Evolutionary conservation across 2,113 vertebrate species (phyloP).

Genomic region (Phrynosoma blainvillii): DNA sequence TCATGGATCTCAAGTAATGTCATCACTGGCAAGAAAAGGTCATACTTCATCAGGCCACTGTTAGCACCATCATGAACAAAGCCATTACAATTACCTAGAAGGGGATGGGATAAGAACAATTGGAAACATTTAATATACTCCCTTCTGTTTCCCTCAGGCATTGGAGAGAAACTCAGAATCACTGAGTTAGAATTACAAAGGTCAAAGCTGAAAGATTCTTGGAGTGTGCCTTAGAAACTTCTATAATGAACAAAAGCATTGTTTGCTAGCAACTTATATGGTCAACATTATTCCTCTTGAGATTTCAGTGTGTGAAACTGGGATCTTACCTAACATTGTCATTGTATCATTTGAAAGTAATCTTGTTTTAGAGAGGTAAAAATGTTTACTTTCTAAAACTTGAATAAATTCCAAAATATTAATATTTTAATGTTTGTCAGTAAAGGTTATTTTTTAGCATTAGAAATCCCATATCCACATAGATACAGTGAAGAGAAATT

Average conservation of each 20-base stretch:
- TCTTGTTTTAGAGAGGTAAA: neutral
- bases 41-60: neutral
- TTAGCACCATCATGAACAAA: neutral
- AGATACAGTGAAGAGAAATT: neutral
- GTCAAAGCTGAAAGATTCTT: neutral
- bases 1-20: conserved; percentile 92
- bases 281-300: neutral
- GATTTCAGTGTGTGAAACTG: neutral
- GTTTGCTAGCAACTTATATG: neutral
- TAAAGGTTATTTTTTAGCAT: neutral
- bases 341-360: neutral
- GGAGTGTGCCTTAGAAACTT: neutral
- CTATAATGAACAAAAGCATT: neutral
- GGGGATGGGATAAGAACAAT: neutral
- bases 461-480: neutral
- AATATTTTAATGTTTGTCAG: neutral
- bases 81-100: neutral
- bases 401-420: conserved; percentile 11
- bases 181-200: neutral
- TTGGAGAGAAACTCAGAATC: neutral
- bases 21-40: neutral
- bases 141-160: neutral
- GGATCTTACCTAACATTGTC: neutral
- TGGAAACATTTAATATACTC: neutral
- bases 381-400: neutral